These are phyloP conservation scores for Eupithecia abbreviata DNA, from an alignment of 2,888 invertebrate species.

Conservation along the genomic window DNA sequence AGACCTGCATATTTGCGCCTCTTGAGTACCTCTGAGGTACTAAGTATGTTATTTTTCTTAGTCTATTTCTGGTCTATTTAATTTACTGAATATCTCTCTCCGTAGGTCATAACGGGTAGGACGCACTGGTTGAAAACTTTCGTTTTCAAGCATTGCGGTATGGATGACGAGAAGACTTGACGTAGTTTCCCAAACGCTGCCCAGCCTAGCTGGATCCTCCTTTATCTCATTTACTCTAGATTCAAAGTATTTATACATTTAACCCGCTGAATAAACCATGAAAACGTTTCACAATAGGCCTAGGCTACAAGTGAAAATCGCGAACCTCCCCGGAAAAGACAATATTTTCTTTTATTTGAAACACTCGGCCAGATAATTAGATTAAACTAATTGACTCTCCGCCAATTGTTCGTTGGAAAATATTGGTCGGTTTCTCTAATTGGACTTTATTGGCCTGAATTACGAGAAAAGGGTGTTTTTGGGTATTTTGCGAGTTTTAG, in stretches of 20 bases:
- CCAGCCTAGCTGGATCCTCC: too few relatives aligned
- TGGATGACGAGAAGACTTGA: too few relatives aligned
- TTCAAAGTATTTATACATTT: not conserved
- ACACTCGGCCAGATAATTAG: slow-evolving; percentile 69
- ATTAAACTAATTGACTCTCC: slow-evolving; percentile 69
- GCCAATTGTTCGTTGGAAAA: slow-evolving; percentile 61
- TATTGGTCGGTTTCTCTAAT: slow-evolving; percentile 52
- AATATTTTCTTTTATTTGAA: slow-evolving; percentile 79
- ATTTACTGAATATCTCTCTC: not conserved
- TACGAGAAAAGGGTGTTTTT: slow-evolving; percentile 30
- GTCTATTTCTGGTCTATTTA: too few relatives aligned
- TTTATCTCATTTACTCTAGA: too few relatives aligned
- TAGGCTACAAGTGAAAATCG: slow-evolving; percentile 66
- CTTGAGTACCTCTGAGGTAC: too few relatives aligned
- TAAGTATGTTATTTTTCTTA: too few relatives aligned
- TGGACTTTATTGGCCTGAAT: slow-evolving; percentile 37
- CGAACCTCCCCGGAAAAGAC: slow-evolving; percentile 65
- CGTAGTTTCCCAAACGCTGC: too few relatives aligned
- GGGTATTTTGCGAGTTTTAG: slow-evolving; percentile 19
- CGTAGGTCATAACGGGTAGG: too few relatives aligned
- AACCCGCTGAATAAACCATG: slow-evolving; percentile 70
- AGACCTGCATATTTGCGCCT: too few relatives aligned
- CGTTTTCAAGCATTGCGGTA: too few relatives aligned
- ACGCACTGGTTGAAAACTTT: too few relatives aligned
- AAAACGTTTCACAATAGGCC: slow-evolving; percentile 72